phyloP scores from a whole-genome alignment of 2,888 invertebrate species.

The Apocheima hispidaria region DNA sequence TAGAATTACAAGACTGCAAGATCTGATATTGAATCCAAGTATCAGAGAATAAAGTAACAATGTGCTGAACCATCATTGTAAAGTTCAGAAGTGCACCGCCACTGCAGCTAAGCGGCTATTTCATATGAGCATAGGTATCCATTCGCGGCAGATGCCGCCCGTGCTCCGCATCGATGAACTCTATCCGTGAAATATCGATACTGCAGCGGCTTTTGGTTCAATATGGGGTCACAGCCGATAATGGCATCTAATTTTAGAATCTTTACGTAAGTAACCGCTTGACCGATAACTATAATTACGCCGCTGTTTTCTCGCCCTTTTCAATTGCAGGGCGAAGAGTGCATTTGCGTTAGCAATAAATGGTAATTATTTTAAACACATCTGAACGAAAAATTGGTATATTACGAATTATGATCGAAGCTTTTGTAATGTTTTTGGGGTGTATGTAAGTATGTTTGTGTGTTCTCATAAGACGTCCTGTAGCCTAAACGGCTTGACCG shows the following conservation, averaged over 20 bases:
- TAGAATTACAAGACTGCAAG: background rate
- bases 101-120: constrained; percentile 29
- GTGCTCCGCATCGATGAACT: constrained; percentile 30
- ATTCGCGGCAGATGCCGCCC: constrained; percentile 33
- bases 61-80: background rate
- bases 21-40: background rate
- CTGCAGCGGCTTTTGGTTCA: background rate
- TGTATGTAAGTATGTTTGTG: no score
- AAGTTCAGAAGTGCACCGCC: constrained; percentile 3
- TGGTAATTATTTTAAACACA: background rate
- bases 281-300: background rate
- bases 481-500: no score
- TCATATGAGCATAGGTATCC: constrained; percentile 23
- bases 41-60: constrained; percentile 1
- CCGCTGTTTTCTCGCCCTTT: background rate
- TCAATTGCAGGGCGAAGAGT: constrained; percentile 7
- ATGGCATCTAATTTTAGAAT: constrained; percentile 33
- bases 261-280: constrained; percentile 3
- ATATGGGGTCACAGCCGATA: constrained; percentile 32
- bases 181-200: constrained; percentile 34
- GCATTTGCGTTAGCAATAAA: constrained; percentile 1
- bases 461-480: no score
- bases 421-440: background rate
- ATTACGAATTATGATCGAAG: background rate
- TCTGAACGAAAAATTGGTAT: background rate